Conservation (phyloP, 1,140 invertebrate genomes). For the Schlechtendalia chinensis region DNA sequence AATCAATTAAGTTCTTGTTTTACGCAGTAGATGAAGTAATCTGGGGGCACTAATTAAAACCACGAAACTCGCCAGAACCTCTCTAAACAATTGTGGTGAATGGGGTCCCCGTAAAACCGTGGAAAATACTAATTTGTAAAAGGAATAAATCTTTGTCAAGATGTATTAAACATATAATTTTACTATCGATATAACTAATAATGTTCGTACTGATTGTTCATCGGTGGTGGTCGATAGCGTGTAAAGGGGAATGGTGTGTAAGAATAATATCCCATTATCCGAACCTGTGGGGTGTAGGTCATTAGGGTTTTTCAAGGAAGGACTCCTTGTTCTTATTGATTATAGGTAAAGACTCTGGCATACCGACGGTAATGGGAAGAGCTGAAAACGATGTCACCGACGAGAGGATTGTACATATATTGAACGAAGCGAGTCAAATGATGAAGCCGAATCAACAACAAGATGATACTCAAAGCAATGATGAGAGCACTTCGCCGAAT, state of each 20-base stretch:
- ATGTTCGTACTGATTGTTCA: neutral
- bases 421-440: conserved; percentile 83
- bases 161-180: neutral
- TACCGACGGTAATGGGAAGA: conserved; percentile 67
- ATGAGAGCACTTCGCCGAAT: conserved; percentile 77
- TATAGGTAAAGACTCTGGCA: conserved; percentile 76
- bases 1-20: conserved; percentile 49
- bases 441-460: conserved; percentile 59
- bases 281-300: neutral
- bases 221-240: too few relatives aligned
- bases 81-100: conserved; percentile 31
- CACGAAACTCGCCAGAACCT: conserved; percentile 16
- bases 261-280: neutral
- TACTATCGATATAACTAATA: neutral
- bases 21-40: conserved; percentile 27
- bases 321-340: conserved; percentile 49
- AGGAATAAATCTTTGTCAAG: conserved; percentile 43
- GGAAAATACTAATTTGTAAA: conserved; percentile 13
- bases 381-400: conserved; percentile 78
- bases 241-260: neutral
- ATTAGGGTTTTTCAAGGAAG: conserved; percentile 47
- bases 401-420: conserved; percentile 89
- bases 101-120: conserved; percentile 14
- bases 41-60: conserved; percentile 41
- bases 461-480: conserved; percentile 67